Base-by-base conservation (phyloP, 2,113 vertebrate genomes). In the Salvelinus namaycush region DNA sequence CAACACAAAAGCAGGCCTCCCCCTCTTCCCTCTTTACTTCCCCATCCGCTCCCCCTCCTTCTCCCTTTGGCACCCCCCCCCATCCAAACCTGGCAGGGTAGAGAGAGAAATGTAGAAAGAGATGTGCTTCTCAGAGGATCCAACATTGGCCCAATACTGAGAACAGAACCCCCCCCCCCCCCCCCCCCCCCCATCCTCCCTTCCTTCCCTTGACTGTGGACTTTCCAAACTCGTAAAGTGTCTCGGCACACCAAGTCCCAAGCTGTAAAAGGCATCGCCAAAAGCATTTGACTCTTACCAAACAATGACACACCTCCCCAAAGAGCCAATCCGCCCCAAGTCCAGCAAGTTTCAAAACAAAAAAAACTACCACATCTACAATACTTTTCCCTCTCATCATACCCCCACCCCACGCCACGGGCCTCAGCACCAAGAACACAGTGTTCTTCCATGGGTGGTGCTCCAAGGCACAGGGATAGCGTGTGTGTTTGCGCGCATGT, bases 381-480 rank as follows among this genome's bases (percentile, higher is more conserved):
- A 4, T 5, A 27, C 1, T 1, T 12, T 4, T 12, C 39, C 39
- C 39, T 39, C 8, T 39, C 39, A 39, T 39, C 39, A 39, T 39
- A 9, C 39, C 39, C 4, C 4, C 11, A 16, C 49, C 3, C 4
- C 14, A 4, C 5, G 3, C 22, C 64, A 27, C 29, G 2, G 66
- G 29, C 13, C 44, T 22, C 51, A 49, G 5, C 11, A 44, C 34
- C 86, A 83, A 83, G 87, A 88, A 90, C 90, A 88, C 74, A 86
- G 85, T 86, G 87, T 90, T 90, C 88, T 83, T 87, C 79, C 83
- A 83, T 83, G 87, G 85, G 83, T 84, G 87, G 88, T 86, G 86
- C 73, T 74, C 76, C 74, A 79, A 87, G 82, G 79, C 83, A 79
- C 11, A 27, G 16, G 66, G 13, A 18, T 1, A 31, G 29, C 1